A percentile compares a stretch with the other conserved stretches of the same genome.
Conservation (phyloP, 2,113 vertebrate genomes). For the Silurus asotus region DNA sequence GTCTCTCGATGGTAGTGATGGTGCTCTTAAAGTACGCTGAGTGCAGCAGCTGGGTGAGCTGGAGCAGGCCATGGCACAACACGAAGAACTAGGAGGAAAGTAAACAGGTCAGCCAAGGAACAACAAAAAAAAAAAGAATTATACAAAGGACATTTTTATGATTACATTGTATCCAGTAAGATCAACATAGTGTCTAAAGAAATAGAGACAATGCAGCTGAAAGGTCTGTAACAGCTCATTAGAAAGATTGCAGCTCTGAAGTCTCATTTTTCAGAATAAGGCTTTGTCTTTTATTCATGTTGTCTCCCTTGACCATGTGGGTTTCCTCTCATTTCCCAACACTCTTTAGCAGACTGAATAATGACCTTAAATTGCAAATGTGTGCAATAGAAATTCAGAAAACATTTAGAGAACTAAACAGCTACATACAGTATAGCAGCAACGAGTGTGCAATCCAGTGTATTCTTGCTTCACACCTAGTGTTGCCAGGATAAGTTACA, state of each 20-base stretch:
- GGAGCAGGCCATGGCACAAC: slow-evolving; percentile 88
- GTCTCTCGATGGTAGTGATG: slow-evolving; percentile 94
- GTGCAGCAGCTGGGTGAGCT: slow-evolving; percentile 92
- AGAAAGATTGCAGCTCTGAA: no score
- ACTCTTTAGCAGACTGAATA: no score
- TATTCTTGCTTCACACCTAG: not conserved
- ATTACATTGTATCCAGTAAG: not conserved
- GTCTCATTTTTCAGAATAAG: not conserved
- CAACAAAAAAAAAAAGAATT: not conserved
- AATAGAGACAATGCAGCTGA: not conserved
- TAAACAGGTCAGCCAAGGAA: slow-evolving; percentile 17
- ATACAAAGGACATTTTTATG: not conserved
- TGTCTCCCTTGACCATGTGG: not conserved
- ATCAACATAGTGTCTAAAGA: not conserved
- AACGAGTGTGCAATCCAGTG: not conserved
- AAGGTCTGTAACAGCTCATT: not conserved
- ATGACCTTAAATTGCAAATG: not conserved
- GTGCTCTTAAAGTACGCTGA: slow-evolving; percentile 96
- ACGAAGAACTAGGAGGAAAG: slow-evolving; percentile 82
- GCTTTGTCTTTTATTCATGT: not conserved
- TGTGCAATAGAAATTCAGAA: not conserved
- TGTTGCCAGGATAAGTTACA: not conserved
- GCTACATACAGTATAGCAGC: no score
- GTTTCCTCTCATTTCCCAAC: not conserved
- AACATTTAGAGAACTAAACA: not conserved